Evolutionary conservation across 2,888 invertebrate genomes (phyloP).

Genomic region (Micoletzkya japonica): DNA sequence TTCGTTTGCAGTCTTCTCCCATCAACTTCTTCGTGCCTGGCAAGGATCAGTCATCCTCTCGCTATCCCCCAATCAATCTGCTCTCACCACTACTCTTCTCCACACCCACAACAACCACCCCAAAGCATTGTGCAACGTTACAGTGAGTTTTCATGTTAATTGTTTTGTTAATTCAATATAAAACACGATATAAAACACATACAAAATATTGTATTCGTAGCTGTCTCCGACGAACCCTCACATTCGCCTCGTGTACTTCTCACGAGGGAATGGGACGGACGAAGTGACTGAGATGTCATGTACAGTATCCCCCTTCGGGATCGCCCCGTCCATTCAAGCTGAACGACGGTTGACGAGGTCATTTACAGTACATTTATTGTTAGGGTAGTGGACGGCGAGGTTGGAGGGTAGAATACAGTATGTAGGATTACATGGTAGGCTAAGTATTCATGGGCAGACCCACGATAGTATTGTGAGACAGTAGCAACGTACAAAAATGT

Average conservation of each 20-base stretch:
- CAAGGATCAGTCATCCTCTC: constrained; percentile 53
- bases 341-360: constrained; percentile 52
- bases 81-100: constrained; percentile 56
- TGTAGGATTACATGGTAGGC: no score
- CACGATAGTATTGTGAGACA: no score
- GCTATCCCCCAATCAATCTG: constrained; percentile 38
- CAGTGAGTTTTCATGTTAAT: constrained; percentile 37
- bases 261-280: constrained; percentile 46
- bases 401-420: no score
- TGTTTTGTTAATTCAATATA: background rate
- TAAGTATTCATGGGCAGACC: no score
- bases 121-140: constrained; percentile 54
- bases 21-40: constrained; percentile 50
- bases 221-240: constrained; percentile 54
- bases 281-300: constrained; percentile 40
- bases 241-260: constrained; percentile 49
- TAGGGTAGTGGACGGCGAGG: background rate
- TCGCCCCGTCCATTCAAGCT: constrained; percentile 51
- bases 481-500: no score
- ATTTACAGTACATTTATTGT: no score
- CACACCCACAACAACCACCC: constrained; percentile 59
- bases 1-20: constrained; percentile 49
- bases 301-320: constrained; percentile 34
- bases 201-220: constrained; percentile 30
- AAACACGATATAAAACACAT: background rate